Evolutionary conservation across 2,113 vertebrate genomes (phyloP).

Genomic region (Pomatorhinus ruficollis): DNA sequence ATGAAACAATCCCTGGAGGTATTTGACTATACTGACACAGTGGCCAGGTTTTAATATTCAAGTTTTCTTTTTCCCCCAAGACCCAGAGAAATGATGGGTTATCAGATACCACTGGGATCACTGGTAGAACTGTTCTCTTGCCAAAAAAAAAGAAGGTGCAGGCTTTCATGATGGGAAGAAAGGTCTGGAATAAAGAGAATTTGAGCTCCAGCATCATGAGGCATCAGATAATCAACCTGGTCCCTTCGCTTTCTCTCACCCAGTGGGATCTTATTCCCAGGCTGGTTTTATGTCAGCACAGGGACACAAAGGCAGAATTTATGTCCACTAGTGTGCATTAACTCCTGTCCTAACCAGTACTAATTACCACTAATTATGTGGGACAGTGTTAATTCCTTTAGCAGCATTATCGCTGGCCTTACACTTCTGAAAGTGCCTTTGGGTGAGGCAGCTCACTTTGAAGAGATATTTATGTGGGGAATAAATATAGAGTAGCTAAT

Average conservation of each 20-base stretch:
- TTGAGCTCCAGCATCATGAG: neutral
- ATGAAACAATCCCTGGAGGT: slow-evolving; percentile 40
- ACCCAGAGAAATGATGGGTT: neutral
- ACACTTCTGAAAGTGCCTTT: slow-evolving; percentile 51
- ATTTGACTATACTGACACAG: neutral
- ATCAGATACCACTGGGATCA: neutral
- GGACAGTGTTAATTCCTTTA: slow-evolving; percentile 53
- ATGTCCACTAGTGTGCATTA: slow-evolving; percentile 20
- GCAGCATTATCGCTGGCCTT: slow-evolving; percentile 7
- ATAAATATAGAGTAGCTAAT: slow-evolving; percentile 44
- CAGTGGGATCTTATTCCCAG: neutral
- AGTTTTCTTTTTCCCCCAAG: neutral
- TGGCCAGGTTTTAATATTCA: neutral
- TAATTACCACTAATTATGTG: slow-evolving; percentile 53
- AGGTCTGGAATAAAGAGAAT: neutral
- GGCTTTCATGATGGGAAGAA: neutral
- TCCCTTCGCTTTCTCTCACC: neutral
- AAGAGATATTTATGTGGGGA: slow-evolving; percentile 48
- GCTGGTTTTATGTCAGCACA: neutral
- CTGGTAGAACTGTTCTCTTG: neutral
- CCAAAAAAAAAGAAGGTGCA: neutral
- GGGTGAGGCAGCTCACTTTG: slow-evolving; percentile 45
- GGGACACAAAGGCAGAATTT: slow-evolving; percentile 33
- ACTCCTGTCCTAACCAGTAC: slow-evolving; percentile 47
- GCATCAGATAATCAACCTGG: neutral